These are phyloP conservation scores for Bedellia somnulentella DNA, from an alignment of 2,888 invertebrate genomes.

Conservation along the genomic window DNA sequence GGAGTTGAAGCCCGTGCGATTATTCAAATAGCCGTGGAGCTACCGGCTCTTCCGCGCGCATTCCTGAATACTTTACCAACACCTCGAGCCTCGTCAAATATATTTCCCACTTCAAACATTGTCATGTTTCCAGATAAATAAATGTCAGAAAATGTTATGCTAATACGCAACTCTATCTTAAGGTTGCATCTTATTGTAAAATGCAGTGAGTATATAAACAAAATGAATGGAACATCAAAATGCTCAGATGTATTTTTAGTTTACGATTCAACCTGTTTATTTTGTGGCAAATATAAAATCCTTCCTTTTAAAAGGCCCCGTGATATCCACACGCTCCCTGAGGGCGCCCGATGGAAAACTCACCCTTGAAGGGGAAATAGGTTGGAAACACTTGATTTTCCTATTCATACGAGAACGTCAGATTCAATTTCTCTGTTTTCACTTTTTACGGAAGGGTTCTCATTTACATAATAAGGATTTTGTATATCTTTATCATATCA, in stretches of 20 bases:
- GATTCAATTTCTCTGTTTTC: no score
- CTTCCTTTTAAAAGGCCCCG: no score
- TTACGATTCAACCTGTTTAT: no score
- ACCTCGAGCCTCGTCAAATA: constrained; percentile 45
- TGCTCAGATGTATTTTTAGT: constrained; percentile 1
- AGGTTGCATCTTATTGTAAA: background rate
- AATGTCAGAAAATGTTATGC: constrained; percentile 58
- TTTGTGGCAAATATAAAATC: no score
- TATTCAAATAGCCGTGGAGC: constrained; percentile 50
- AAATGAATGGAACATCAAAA: background rate
- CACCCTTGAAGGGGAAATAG: no score
- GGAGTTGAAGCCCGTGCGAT: constrained; percentile 40
- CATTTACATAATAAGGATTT: no score
- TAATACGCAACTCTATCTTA: constrained; percentile 22
- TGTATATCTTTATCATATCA: no score
- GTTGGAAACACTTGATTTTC: no score
- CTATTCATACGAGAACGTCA: no score
- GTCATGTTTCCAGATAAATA: constrained; percentile 55
- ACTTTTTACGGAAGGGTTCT: no score
- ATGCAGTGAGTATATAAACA: background rate
- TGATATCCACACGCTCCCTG: no score
- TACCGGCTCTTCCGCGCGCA: constrained; percentile 19
- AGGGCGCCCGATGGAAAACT: no score
- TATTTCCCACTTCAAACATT: constrained; percentile 50
- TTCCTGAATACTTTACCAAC: constrained; percentile 32